A percentile compares a stretch with the other conserved stretches of the same genome.
These are phyloP conservation scores for Karalla daura DNA, from an alignment of 2,797 vertebrate species.

Conservation along the genomic window DNA sequence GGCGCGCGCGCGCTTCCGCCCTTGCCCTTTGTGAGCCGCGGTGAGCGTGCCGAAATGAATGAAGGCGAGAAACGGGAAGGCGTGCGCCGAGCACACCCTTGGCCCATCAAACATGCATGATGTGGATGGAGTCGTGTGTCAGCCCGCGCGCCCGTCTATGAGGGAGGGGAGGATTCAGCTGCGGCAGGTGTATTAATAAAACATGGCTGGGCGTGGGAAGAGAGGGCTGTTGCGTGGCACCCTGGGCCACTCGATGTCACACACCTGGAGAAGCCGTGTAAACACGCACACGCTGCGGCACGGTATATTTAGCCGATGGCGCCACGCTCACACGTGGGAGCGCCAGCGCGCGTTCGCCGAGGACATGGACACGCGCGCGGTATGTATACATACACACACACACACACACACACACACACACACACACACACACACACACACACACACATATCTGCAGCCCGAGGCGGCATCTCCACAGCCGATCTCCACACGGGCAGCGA, in stretches of 20 bases:
- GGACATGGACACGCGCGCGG: conserved; percentile 10
- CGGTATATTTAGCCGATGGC: conserved; percentile 46
- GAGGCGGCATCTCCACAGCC: conserved; percentile 34
- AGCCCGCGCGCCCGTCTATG: conserved; percentile 53
- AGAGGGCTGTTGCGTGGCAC: conserved; percentile 51
- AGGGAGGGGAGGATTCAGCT: conserved; percentile 68
- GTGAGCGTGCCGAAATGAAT: conserved; percentile 44
- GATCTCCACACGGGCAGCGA: conserved; percentile 62
- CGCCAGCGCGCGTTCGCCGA: background rate
- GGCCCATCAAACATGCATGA: conserved; percentile 69
- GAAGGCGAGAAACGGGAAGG: conserved; percentile 42
- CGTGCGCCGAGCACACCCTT: background rate
- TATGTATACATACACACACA: background rate
- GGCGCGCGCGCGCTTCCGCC: conserved; percentile 12
- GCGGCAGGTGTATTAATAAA: conserved; percentile 77
- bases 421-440: too few species aligned
- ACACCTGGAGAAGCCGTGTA: conserved; percentile 49
- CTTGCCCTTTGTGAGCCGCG: conserved; percentile 16
- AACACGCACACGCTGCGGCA: conserved; percentile 44
- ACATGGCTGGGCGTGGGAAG: conserved; percentile 61
- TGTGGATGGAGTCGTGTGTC: conserved; percentile 68
- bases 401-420: too few species aligned
- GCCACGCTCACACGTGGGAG: conserved; percentile 31
- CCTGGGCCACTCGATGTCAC: conserved; percentile 55
- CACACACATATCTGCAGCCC: too few species aligned